A percentile compares a stretch with the other conserved stretches of the same genome.
Conservation (phyloP, 2,113 vertebrate genomes). For the Micronisus gabar region DNA sequence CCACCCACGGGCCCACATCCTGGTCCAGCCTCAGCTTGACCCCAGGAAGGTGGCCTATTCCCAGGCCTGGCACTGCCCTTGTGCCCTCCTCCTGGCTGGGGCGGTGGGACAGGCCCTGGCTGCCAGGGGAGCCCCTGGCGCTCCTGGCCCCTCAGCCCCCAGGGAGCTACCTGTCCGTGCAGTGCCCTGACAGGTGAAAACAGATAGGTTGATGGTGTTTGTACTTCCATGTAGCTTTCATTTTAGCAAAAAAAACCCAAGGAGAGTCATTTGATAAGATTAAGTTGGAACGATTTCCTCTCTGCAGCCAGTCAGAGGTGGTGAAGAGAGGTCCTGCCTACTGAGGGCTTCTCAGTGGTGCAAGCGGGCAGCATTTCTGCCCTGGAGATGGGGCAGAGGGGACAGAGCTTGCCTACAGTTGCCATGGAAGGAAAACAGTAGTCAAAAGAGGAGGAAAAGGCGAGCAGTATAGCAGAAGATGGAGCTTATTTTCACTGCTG, state of each 20-base stretch:
- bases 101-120: fast-evolving
- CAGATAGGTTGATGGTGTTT: not conserved
- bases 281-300: not conserved
- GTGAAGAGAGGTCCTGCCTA: not conserved
- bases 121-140: not conserved
- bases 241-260: not conserved
- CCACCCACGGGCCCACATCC: no score
- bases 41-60: fast-evolving
- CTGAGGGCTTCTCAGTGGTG: not conserved
- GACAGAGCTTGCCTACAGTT: not conserved
- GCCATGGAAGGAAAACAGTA: not conserved
- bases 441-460: not conserved
- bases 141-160: not conserved
- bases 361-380: not conserved
- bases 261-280: not conserved
- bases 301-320: not conserved
- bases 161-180: fast-evolving
- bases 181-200: not conserved
- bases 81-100: not conserved
- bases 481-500: not conserved
- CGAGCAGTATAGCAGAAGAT: not conserved
- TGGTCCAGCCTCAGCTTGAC: no score
- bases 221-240: not conserved
- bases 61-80: not conserved
- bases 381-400: not conserved